These are phyloP conservation scores for Mycteria americana DNA, from an alignment of 2,797 vertebrate genomes.

Conservation along the genomic window DNA sequence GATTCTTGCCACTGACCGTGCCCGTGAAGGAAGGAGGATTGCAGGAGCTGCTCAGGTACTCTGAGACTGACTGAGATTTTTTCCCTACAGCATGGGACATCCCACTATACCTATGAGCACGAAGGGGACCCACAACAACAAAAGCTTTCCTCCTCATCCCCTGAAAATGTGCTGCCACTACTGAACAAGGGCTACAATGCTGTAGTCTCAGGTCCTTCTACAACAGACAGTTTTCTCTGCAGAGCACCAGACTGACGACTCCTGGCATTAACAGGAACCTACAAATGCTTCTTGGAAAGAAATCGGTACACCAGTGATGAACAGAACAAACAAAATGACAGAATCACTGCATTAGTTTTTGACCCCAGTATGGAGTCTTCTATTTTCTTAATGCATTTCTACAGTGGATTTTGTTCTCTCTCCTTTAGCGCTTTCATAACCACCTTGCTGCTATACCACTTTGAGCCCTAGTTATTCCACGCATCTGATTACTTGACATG, in stretches of 20 bases:
- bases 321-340: not conserved
- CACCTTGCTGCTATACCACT: not conserved
- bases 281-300: not conserved
- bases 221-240: not conserved
- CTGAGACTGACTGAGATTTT: not conserved
- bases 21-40: not conserved
- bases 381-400: not conserved
- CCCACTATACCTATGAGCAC: not conserved
- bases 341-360: not conserved
- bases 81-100: not conserved
- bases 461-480: not conserved
- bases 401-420: not conserved
- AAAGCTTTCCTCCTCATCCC: not conserved
- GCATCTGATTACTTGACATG: not conserved
- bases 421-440: not conserved
- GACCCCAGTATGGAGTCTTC: not conserved
- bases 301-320: not conserved
- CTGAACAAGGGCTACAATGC: not conserved
- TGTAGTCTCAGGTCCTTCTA: not conserved
- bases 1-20: not conserved
- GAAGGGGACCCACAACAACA: not conserved
- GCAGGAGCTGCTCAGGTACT: not conserved
- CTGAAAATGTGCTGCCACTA: not conserved
- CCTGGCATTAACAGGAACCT: not conserved
- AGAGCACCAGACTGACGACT: not conserved